Conservation (phyloP, 2,113 vertebrate genomes). For the Chiloscyllium plagiosum region DNA sequence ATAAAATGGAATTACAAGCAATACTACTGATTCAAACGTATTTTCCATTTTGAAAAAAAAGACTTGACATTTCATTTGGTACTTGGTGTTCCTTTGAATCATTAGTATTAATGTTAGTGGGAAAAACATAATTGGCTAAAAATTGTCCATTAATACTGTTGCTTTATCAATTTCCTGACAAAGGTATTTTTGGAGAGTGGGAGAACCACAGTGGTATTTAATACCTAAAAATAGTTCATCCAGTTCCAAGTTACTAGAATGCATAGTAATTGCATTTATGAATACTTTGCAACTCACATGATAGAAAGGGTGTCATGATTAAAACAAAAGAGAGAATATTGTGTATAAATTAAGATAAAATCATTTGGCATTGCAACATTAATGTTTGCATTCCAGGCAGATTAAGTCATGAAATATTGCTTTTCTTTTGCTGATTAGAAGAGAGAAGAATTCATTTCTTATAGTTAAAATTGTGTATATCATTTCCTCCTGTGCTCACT, state of each 20-base stretch:
- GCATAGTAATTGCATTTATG: not conserved
- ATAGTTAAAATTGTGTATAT: not conserved
- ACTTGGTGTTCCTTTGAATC: not conserved
- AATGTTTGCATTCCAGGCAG: not conserved
- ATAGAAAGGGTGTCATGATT: not conserved
- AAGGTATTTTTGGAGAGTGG: not conserved
- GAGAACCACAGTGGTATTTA: not conserved
- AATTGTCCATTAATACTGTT: not conserved
- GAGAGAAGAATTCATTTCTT: not conserved
- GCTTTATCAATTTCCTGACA: not conserved
- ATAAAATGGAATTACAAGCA: conserved; percentile 40
- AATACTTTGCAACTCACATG: not conserved
- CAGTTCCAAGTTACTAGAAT: not conserved
- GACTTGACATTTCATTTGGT: not conserved
- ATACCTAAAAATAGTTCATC: not conserved
- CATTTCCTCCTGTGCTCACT: not conserved
- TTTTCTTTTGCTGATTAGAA: not conserved
- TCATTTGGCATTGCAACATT: not conserved
- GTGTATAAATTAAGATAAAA: not conserved
- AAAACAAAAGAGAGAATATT: not conserved
- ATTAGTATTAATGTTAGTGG: not conserved
- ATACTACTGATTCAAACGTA: not conserved
- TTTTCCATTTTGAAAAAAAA: not conserved
- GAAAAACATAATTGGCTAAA: not conserved
- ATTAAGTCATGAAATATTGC: not conserved